Base-by-base conservation (phyloP, 2,113 vertebrate genomes). In the Pardalotus punctatus region DNA sequence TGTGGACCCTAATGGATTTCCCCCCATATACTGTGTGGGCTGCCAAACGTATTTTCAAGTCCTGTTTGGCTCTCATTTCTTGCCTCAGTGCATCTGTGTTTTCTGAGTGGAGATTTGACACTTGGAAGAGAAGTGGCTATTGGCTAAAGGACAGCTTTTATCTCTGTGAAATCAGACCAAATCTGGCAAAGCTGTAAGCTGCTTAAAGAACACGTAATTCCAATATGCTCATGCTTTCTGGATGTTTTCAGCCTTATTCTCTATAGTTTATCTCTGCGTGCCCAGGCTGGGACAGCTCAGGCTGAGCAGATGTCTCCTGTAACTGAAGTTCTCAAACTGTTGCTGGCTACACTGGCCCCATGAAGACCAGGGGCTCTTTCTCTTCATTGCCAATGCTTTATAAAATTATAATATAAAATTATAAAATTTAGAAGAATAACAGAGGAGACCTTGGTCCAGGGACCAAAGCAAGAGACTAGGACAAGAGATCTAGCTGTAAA, bases 81-180 rank as follows among this genome's bases (percentile, higher is more conserved):
- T 95, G 86, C 61, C 56, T 51, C 65, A 92, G 57, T 91, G 53
- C 40, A 54, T 94, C 94, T 89, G 43, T 60, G 73, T 83, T 94
- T 87, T 94, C 67, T 56, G 91, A 91, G 69, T 53, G 28, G 65
- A 84, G 89, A 67, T 69, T 86, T 94, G 86, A 95, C 86, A 69
- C 53, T 89, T 96, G 94, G 86, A 94, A 84, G 67, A 88, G 80
- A 92, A 90, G 83, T 66, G 53, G 40, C 56, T 86, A 36, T 71
- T 93, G 94, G 91, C 91, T 79, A 78, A 92, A 79, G 69, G 40
- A 81, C 81, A 91, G 61, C 56, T 72, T 91, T 94, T 91, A 86
- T 96, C 77, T 96, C 64, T 0, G 9, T 84, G 56, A 94, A 93
- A 95, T 95, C 94, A 91, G 48, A 86, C 72, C 40, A 84, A 91